Conservation (phyloP, 2,797 vertebrate species). For the Epinephelus coioides region DNA sequence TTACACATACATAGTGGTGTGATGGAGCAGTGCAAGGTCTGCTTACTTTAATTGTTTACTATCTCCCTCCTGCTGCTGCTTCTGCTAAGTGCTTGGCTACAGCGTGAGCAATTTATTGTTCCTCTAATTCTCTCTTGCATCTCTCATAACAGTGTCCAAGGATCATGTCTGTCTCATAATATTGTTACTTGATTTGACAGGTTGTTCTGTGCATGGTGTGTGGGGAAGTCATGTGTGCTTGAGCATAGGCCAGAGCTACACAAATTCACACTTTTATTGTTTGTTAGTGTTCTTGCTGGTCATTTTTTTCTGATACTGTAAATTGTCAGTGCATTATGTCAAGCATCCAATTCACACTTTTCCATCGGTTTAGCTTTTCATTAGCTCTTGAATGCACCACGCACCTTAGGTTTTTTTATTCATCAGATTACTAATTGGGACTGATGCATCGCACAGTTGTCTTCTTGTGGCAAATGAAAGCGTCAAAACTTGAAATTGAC, state of each 20-base stretch:
- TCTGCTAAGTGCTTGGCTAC: neutral
- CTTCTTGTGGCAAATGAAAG: neutral
- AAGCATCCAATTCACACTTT: too few relatives aligned
- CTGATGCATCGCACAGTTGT: neutral
- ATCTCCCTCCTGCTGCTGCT: neutral
- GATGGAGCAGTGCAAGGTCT: slow-evolving; percentile 12
- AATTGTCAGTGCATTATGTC: neutral
- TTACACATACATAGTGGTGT: neutral
- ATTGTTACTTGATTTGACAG: neutral
- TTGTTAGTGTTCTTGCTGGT: neutral
- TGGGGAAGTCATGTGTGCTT: neutral
- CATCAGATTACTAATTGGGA: neutral
- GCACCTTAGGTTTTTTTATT: neutral
- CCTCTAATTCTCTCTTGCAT: neutral
- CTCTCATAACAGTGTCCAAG: neutral
- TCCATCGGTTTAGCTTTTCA: neutral
- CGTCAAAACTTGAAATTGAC: neutral
- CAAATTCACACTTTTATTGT: neutral
- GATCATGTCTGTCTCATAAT: neutral
- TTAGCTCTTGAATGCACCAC: neutral
- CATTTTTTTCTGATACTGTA: neutral
- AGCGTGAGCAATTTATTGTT: neutral
- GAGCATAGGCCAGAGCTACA: neutral
- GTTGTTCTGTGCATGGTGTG: neutral
- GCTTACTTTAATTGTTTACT: slow-evolving; percentile 19